phyloP scores from a whole-genome alignment of 2,797 vertebrate genomes.

The Setipinna tenuifilis region DNA sequence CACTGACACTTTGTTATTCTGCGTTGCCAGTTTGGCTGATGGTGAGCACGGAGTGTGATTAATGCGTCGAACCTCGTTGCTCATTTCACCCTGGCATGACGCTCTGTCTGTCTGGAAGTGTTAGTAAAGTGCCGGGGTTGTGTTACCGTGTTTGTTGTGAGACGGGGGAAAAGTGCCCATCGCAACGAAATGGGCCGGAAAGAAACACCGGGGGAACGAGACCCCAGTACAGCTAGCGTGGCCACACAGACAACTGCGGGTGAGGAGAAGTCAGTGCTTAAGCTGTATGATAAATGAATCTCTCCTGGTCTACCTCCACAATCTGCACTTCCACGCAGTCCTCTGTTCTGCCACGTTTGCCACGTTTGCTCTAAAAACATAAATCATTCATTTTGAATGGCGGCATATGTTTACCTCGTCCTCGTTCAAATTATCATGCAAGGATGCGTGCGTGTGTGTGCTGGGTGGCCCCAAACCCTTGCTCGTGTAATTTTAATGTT shows the following conservation, averaged over 20 bases:
- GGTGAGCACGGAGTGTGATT: conserved; percentile 52
- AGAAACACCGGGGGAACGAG: background rate
- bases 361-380: background rate
- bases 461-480: background rate
- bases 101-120: background rate
- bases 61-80: conserved; percentile 35
- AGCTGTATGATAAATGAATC: background rate
- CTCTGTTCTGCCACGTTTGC: background rate
- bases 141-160: background rate
- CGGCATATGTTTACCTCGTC: background rate
- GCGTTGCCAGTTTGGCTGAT: conserved; percentile 55
- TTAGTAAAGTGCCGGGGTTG: background rate
- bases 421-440: conserved; percentile 12
- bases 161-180: background rate
- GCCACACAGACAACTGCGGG: background rate
- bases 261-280: background rate
- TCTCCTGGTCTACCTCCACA: background rate
- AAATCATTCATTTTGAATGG: conserved; percentile 18
- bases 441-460: background rate
- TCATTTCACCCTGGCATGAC: conserved; percentile 5
- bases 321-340: background rate
- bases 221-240: background rate
- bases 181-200: background rate
- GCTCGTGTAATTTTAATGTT: conserved; percentile 16
- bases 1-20: conserved; percentile 64